Base-by-base conservation (phyloP, 1,140 invertebrate species). In the Campoletis sonorensis region DNA sequence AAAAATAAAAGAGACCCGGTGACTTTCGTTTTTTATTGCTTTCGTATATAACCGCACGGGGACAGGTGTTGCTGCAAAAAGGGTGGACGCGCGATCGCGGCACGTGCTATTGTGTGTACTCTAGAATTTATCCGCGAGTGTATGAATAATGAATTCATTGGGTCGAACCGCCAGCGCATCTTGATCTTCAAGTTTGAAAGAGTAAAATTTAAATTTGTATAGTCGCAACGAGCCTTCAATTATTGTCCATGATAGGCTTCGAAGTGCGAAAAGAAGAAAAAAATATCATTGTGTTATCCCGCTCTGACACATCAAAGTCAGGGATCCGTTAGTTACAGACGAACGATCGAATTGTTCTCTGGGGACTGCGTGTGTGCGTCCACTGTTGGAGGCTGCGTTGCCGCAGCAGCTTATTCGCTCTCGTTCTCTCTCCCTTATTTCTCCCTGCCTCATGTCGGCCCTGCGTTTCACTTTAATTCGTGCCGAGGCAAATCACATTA, bases 401-500 rank as follows among this genome's bases (percentile, higher is more conserved):
- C 51, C 13, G 16, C 4, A 13, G 11, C 51, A 8, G 15, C 51
- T 26, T n/a, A n/a, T n/a, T n/a, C n/a, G n/a, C 54, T 27, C 61
- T 15, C 61, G 3, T 7, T 67, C 61, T 67, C 61, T 58, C 61
- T 7, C 13, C 61, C 13, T 27, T n/a, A n/a, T n/a, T 27, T 23
- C 23, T 67, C 40, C 40, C 40, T 45, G 40, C 40, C 13, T 13
- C 40, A 8, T 45, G 40, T 45, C 40, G 11, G 40, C 11, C 8
- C 40, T 45, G 40, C 61, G 61, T 30, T 67, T 67, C 21, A 67
- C 61, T 67, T 67, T 67, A 67, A 67, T 77, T 77, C 40, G 51
- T 64, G 26, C 75, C 64, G 64, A 16, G 78, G 49, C 78, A 79
- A 79, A 79, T 79, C 61, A 54, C 78, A 79, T 79, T 79, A 79